Base-by-base conservation (phyloP, 2,888 invertebrate species). In the Toxonevra muliebris region DNA sequence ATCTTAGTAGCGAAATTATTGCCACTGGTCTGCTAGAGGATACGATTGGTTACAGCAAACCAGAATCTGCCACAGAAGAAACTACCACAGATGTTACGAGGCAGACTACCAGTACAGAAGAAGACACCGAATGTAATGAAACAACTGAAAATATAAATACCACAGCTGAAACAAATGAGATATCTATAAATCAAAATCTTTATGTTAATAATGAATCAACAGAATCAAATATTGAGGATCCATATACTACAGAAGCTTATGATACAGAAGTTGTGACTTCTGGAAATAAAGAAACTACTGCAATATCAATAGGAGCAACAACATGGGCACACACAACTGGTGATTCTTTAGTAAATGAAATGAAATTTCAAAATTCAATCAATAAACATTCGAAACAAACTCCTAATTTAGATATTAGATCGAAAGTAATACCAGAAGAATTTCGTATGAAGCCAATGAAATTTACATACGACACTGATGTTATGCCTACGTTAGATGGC, bases 401-500 rank as follows among this genome's bases (percentile, higher is more conserved):
- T 30, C 30, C 30, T 30, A 30, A 30, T 4, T 30, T 30, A 30
- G 30, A 30, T 48, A 48, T 43, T 55, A 19, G 1, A 1, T 42
- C 41, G 12, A 53, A 13, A 11, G 12, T 42, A 9, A 20, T 19
- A 1, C 8, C 9, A 43, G 13, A 17, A 10, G 48, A 61, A 1
- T 15, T 48, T 5, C 9, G 41, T n/a, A 55, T 57, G 40, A 42
- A 15, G 13, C 61, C 55, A 1, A 55, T 55, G 2, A 55, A 13
- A 61, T 43, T 61, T 42, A 61, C 61, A 11, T 66, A 66, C 17
- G 66, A 61, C 17, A 66, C 57, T 11, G 66, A 66, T 55, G 61
- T 66, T 3, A 66, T 66, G 66, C 66, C 66, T 19, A 42, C 66
- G 5, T 50, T 66, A n/a, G 66, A 61, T 42, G 61, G 50, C 11